Base-by-base conservation (phyloP, 2,888 invertebrate genomes). In the Aspidiotus destructor region DNA sequence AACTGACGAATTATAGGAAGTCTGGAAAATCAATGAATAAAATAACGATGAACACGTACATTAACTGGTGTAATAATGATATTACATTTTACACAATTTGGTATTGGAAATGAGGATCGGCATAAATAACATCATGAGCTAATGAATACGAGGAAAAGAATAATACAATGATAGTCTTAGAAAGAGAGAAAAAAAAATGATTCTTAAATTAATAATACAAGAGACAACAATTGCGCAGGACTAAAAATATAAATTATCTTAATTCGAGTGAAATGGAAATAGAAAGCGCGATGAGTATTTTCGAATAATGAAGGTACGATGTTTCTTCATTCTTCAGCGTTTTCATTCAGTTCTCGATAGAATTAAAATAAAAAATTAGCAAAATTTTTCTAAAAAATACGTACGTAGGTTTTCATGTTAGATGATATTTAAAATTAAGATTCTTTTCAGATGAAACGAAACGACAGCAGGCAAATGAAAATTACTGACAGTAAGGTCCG, bases 21-120 rank as follows among this genome's bases (percentile, higher is more conserved):
- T 28, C 28, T 5, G 28, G 5, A 28, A 28, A 28, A 28, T 28
- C 1, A 28, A 28, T 28, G 28, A 28, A 28, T 28, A 28, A n/a
- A 28, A 28, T 28, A 28, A 28, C 28, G 28, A 28, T 28, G 5
- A 28, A 28, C 28, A 28, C 28, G 28, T 28, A 28, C 28, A 28
- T 48, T 48, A 48, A 48, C 48, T 48, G 48, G 48, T 48, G 48
- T 48, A 48, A 48, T 48, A 28, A 28, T 28, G 28, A 28, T 48
- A 48, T 48, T 48, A 48, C 48, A 48, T 13, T 48, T 48, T 48
- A 48, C 28, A 28, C 48, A 48, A 48, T 48, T 48, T 48, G 48
- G 48, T 48, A 48, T 48, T 48, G 10, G 6, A 48, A 48, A 48
- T 48, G n/a, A n/a, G n/a, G n/a, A 48, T 48, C 48, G 48, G 11